Percentiles rank a stretch among this genome's conserved stretches.
Evolutionary conservation across 2,797 vertebrate genomes (phyloP).

Genomic region (Gambelia wislizenii): DNA sequence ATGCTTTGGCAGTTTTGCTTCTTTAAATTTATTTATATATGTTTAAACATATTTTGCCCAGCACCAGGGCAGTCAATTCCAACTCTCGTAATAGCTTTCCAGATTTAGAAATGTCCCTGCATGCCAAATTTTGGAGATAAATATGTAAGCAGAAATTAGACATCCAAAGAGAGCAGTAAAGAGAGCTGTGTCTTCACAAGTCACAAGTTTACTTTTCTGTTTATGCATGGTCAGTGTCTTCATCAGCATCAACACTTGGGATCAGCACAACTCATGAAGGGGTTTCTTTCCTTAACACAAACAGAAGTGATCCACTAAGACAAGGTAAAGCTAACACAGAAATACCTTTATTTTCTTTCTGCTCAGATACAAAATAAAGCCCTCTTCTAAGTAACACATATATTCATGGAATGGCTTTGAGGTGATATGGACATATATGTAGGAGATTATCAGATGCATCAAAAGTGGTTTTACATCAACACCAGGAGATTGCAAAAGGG

Average conservation of each 20-base stretch:
- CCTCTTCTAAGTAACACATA: neutral
- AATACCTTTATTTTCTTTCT: neutral
- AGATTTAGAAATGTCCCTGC: neutral
- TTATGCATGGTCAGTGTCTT: neutral
- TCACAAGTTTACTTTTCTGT: constrained; percentile 3
- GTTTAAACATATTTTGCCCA: neutral
- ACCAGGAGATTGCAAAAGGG: too few species aligned
- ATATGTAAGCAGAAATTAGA: neutral
- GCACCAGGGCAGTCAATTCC: neutral
- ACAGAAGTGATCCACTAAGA: neutral
- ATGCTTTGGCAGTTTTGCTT: neutral
- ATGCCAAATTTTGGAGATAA: neutral
- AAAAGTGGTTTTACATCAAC: too few species aligned
- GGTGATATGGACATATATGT: neutral
- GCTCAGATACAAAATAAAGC: neutral
- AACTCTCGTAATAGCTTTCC: neutral
- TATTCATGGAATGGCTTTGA: neutral
- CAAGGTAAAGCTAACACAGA: neutral
- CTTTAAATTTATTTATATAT: neutral
- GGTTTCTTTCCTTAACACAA: neutral
- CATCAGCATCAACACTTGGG: neutral
- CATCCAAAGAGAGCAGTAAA: neutral
- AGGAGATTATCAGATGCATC: too few species aligned
- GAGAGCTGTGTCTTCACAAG: neutral
- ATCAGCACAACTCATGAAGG: neutral